These are phyloP conservation scores for Chionodraco myersi DNA, from an alignment of 2,113 vertebrate species.

Conservation along the genomic window DNA sequence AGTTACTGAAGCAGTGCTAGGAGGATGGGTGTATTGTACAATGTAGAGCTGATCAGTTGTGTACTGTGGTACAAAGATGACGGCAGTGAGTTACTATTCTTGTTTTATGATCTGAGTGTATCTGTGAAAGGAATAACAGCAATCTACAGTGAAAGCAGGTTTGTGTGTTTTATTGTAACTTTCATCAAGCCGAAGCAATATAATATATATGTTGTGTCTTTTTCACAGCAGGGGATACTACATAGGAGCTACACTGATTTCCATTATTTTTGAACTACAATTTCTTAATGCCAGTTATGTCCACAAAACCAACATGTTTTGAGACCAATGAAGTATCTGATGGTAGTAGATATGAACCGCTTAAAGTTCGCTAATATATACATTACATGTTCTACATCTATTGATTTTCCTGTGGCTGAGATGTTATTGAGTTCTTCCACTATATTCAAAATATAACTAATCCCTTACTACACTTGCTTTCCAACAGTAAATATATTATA, in stretches of 20 bases:
- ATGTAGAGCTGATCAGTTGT: slow-evolving; percentile 85
- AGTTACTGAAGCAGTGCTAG: slow-evolving; percentile 81
- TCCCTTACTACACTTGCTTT: too few relatives aligned
- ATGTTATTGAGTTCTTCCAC: not conserved
- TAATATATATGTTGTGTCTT: not conserved
- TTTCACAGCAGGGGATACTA: slow-evolving; percentile 12
- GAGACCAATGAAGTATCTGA: not conserved
- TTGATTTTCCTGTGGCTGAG: not conserved
- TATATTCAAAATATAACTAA: not conserved
- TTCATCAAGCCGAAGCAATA: not conserved
- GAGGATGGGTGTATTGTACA: slow-evolving; percentile 83
- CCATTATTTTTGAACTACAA: not conserved
- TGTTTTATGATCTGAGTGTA: slow-evolving; percentile 87
- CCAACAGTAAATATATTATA: not conserved
- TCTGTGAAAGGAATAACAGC: slow-evolving; percentile 87
- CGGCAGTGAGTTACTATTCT: slow-evolving; percentile 80
- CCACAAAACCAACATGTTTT: not conserved
- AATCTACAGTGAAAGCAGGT: slow-evolving; percentile 79
- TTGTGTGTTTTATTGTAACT: slow-evolving; percentile 62
- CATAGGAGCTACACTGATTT: not conserved
- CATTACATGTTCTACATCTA: not conserved
- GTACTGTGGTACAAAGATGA: slow-evolving; percentile 82
- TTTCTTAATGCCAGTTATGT: not conserved
- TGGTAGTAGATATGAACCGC: not conserved
- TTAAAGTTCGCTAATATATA: not conserved